Base-by-base conservation (phyloP, 1,140 invertebrate species). In the Caenorhabditis briggsae region DNA sequence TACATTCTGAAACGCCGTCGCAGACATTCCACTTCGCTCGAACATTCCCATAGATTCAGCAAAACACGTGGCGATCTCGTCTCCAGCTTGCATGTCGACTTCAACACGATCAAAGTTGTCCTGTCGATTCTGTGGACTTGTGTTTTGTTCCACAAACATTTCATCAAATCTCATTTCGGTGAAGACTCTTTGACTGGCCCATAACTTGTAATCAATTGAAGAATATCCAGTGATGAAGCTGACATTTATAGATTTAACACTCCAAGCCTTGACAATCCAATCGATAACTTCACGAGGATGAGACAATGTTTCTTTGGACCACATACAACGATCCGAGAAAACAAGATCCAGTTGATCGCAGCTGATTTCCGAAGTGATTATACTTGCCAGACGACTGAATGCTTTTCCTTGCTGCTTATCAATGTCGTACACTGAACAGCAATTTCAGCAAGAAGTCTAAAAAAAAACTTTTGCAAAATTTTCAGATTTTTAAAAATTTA, bases 41-140 rank as follows among this genome's bases (percentile, higher is more conserved):
- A 78, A 78, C 70, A 78, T 78, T 78, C 70, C 70, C 70, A 78
- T 78, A 3, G 70, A 78, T 78, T 78, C 46, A 12, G 70, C 70
- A n/a, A 78, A 78, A n/a, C 70, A 78, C n/a, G 70, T 78, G n/a
- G 70, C 70, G 12, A 78, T 78, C 70, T 78, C 70, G 14, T 78
- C 70, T 11, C 70, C 70, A 11, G 70, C 70, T 23, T 78, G 70
- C 70, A 78, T 78, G n/a, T 78, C 70, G 33, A 78, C 70, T 50
- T 78, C 70, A 3, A 78, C 70, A 18, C 70, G 70, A 25, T 78
- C 70, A 14, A 78, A 78, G n/a, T 78, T 33, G 50, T 78, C 70
- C 18, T 46, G 70, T 14, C 53, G 46, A n/a, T 20, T 23, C 11
- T 33, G 33, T 12, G 46, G 46, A 53, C 46, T 78, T 14, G n/a